phyloP scores from a whole-genome alignment of 2,797 vertebrate genomes.

The Danio jaintianensis region DNA sequence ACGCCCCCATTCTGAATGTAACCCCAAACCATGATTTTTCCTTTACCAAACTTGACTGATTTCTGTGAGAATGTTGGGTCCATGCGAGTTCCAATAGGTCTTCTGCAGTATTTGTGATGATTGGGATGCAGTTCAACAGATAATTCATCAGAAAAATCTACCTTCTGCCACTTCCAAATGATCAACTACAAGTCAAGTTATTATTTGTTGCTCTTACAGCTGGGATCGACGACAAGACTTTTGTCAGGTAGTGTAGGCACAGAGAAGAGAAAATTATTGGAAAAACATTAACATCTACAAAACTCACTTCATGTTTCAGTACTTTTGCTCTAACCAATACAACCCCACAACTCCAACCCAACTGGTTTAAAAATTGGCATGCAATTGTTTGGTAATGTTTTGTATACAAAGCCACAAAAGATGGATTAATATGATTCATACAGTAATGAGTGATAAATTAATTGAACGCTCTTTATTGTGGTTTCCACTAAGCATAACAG shows the following conservation, averaged over 20 bases:
- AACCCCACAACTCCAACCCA: neutral
- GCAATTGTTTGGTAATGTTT: slow-evolving; percentile 1
- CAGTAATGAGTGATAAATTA: neutral
- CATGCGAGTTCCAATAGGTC: too few species aligned
- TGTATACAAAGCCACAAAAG: neutral
- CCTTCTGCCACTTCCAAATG: too few species aligned
- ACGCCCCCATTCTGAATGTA: too few species aligned
- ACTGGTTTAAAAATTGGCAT: neutral
- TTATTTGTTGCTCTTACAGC: too few species aligned
- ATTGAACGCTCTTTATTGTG: slow-evolving; percentile 6
- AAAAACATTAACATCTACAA: neutral
- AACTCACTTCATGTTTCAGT: neutral
- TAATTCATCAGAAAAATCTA: too few species aligned
- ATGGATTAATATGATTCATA: slow-evolving; percentile 3
- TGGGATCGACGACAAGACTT: too few species aligned
- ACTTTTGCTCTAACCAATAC: neutral
- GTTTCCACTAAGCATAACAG: slow-evolving; percentile 17
- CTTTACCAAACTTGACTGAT: too few species aligned
- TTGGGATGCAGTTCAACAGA: too few species aligned
- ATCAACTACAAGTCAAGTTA: too few species aligned
- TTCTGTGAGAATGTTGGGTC: too few species aligned
- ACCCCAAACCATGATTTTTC: too few species aligned
- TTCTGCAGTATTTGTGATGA: too few species aligned
- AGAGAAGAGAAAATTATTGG: neutral
- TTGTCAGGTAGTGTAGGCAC: neutral